Evolutionary conservation across 2,888 invertebrate genomes (phyloP).

Genomic region (Acleris sparsana): DNA sequence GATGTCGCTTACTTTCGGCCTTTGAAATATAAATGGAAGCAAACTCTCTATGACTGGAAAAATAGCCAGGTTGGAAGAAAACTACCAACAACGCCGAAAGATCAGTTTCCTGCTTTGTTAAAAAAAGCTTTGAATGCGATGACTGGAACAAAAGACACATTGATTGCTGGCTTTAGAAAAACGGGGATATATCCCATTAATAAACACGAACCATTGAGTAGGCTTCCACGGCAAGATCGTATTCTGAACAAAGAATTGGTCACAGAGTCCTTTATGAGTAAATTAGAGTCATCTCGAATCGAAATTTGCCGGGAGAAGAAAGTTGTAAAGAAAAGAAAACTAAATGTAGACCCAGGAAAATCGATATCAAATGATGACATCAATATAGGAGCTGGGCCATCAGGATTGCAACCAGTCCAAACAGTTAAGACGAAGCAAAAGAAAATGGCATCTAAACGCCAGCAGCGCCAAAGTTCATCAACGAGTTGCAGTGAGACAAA

Average conservation of each 20-base stretch:
- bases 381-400: background rate
- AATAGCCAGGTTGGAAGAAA: no score
- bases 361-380: background rate
- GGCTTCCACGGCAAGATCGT: no score
- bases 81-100: no score
- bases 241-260: background rate
- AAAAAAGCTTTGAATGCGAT: no score
- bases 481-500: background rate
- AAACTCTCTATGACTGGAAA: no score
- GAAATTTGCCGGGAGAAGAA: constrained; percentile 5
- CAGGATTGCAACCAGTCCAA: background rate
- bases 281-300: background rate
- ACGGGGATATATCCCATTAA: no score
- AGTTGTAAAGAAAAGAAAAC: constrained; percentile 2
- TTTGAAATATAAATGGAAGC: no score
- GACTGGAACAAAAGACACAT: no score
- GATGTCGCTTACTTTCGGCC: no score
- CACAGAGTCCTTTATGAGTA: background rate
- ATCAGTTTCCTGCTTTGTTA: no score
- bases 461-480: background rate
- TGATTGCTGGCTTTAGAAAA: no score
- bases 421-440: background rate
- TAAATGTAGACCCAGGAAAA: constrained; percentile 1
- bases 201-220: no score
- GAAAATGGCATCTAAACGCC: background rate